Percentiles rank a stretch among this genome's conserved stretches.
Conservation (phyloP, 2,113 vertebrate species). For the Gopherus flavomarginatus region DNA sequence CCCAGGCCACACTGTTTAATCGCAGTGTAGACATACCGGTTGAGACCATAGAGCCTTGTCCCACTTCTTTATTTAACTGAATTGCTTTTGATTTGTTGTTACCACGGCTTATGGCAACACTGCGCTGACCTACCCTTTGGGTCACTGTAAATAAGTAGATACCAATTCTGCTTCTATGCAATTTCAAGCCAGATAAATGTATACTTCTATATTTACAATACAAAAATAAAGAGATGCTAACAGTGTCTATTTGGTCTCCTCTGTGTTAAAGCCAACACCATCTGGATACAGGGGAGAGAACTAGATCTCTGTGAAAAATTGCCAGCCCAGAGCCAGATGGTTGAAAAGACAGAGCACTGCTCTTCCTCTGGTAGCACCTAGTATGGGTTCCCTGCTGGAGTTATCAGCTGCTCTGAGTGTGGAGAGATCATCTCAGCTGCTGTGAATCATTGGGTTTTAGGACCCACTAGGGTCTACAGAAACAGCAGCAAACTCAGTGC, state of each 20-base stretch:
- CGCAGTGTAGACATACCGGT: background rate
- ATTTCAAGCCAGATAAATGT: conserved; percentile 66
- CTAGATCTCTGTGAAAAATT: background rate
- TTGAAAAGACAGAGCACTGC: background rate
- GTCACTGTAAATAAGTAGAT: background rate
- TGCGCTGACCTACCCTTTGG: conserved; percentile 1
- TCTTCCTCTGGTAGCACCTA: background rate
- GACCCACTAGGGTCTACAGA: background rate
- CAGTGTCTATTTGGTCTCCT: background rate
- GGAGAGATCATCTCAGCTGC: background rate
- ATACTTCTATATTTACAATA: conserved; percentile 67
- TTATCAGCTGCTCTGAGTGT: background rate
- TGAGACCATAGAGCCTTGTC: background rate
- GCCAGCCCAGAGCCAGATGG: background rate
- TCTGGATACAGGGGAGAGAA: background rate
- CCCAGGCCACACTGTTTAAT: background rate
- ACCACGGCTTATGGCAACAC: background rate
- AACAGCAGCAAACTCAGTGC: background rate
- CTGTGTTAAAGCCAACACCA: background rate
- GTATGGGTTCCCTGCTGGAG: background rate
- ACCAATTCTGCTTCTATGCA: conserved; percentile 74
- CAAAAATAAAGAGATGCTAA: conserved; percentile 74
- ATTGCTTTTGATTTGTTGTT: background rate
- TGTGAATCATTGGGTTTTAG: background rate
- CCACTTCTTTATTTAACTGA: background rate